phyloP scores from a whole-genome alignment of 1,140 invertebrate genomes.

The Leptinotarsa undecemlineata region DNA sequence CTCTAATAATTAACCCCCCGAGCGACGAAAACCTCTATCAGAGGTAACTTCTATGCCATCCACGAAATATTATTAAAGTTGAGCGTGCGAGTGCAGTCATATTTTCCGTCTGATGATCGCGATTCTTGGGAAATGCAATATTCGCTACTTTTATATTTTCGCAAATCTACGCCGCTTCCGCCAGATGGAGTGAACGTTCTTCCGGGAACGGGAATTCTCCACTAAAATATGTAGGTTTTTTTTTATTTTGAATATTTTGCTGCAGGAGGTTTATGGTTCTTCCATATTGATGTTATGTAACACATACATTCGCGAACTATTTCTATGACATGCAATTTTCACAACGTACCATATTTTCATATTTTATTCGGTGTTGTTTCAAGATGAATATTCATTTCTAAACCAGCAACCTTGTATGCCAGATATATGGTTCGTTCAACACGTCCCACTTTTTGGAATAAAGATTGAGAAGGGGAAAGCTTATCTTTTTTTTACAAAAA shows the following conservation, averaged over 20 bases:
- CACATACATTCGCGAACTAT: no score
- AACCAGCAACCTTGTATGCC: no score
- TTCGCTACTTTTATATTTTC: slow-evolving; percentile 25
- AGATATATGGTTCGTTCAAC: no score
- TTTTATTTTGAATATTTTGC: neutral
- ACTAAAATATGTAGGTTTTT: slow-evolving; percentile 6
- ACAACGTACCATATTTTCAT: no score
- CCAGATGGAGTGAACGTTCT: slow-evolving; percentile 21
- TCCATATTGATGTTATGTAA: no score
- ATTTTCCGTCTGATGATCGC: slow-evolving; percentile 22
- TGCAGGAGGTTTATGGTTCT: no score
- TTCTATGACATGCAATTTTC: no score
- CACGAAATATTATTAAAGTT: slow-evolving; percentile 26
- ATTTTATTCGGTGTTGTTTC: no score
- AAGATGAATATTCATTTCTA: no score
- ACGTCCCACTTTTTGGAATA: no score
- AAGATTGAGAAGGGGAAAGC: no score
- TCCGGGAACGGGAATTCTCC: neutral
- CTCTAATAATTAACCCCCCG: slow-evolving; percentile 17
- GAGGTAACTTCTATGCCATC: slow-evolving; percentile 20
- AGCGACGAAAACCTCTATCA: slow-evolving; percentile 18
- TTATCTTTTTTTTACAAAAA: no score
- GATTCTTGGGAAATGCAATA: slow-evolving; percentile 25
- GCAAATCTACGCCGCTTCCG: slow-evolving; percentile 14
- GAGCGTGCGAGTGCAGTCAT: slow-evolving; percentile 23